These are phyloP conservation scores for Antennarius maculatus DNA, from an alignment of 2,797 vertebrate genomes.

Conservation along the genomic window DNA sequence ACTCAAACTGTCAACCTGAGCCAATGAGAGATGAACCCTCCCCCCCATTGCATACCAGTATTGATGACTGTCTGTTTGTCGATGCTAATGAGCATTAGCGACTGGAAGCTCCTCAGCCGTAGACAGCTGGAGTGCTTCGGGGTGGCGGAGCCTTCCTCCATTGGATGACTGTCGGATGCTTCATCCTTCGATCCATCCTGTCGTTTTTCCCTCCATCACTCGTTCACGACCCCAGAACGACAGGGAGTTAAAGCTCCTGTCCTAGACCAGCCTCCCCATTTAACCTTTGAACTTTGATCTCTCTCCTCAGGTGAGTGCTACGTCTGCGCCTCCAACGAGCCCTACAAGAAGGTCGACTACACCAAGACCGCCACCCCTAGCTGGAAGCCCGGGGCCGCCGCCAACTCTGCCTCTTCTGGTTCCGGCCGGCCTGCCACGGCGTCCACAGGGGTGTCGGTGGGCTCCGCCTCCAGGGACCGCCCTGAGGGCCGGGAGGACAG, in stretches of 20 bases:
- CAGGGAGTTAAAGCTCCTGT: no score
- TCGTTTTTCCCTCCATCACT: no score
- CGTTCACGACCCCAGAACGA: no score
- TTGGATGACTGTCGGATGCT: no score
- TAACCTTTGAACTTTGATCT: neutral
- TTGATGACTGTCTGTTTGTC: slow-evolving; percentile 51
- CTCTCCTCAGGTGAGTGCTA: slow-evolving; percentile 89
- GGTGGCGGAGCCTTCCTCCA: slow-evolving; percentile 19
- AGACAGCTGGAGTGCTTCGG: neutral
- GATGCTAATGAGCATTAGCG: slow-evolving; percentile 43
- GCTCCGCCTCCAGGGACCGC: slow-evolving; percentile 62
- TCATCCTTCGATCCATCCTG: no score
- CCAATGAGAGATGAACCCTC: neutral
- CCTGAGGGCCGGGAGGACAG: slow-evolving; percentile 83
- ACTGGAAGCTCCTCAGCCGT: slow-evolving; percentile 51
- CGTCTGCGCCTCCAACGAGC: slow-evolving; percentile 93
- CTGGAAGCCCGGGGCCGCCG: slow-evolving; percentile 83
- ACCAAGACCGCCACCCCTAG: slow-evolving; percentile 92
- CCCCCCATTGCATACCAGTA: slow-evolving; percentile 47
- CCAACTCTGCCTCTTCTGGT: slow-evolving; percentile 13
- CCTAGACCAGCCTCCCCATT: neutral
- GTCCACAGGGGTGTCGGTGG: slow-evolving; percentile 36
- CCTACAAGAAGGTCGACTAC: slow-evolving; percentile 94
- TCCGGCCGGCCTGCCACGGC: slow-evolving; percentile 42
- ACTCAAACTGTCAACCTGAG: neutral